A percentile compares a stretch with the other conserved stretches of the same genome.
Conservation (phyloP, 1,140 invertebrate genomes). For the Dinoponera quadriceps region DNA sequence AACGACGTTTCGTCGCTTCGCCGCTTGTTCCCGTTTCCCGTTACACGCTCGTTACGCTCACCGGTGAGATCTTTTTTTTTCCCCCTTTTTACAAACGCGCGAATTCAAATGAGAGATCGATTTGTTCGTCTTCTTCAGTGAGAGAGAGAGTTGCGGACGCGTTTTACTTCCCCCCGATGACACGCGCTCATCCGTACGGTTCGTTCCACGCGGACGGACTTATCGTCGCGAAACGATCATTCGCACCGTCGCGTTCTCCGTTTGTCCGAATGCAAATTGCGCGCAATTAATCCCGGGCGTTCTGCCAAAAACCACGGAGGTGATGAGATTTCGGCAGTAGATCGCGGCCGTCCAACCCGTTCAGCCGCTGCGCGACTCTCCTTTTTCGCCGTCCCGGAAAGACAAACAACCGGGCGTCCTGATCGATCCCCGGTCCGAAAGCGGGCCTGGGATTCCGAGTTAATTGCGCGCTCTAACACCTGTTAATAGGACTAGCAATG, state of each 20-base stretch:
- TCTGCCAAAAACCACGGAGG: conserved; percentile 14
- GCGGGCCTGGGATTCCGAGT: conserved; percentile 71
- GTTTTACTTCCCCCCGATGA: neutral
- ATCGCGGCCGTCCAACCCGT: neutral
- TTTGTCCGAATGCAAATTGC: conserved; percentile 17
- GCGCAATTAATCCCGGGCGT: conserved; percentile 27
- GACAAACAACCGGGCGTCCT: conserved; percentile 35
- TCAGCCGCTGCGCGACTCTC: neutral
- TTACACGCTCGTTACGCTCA: neutral
- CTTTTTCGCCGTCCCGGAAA: conserved; percentile 33
- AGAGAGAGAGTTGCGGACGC: neutral
- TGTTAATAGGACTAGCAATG: conserved; percentile 79
- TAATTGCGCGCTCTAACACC: conserved; percentile 80
- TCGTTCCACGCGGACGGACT: conserved; percentile 2
- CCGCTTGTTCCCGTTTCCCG: conserved; percentile 9
- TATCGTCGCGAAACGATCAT: conserved; percentile 1
- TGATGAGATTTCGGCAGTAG: conserved; percentile 24
- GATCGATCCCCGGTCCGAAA: conserved; percentile 56
- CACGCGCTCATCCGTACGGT: too few species aligned
- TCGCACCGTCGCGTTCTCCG: neutral
- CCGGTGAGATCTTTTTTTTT: neutral
- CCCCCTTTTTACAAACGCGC: neutral
- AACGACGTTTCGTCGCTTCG: conserved; percentile 26
- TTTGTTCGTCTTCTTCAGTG: neutral
- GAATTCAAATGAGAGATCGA: neutral